Conservation (phyloP, 1,140 invertebrate genomes). For the Drosophila gunungcola region DNA sequence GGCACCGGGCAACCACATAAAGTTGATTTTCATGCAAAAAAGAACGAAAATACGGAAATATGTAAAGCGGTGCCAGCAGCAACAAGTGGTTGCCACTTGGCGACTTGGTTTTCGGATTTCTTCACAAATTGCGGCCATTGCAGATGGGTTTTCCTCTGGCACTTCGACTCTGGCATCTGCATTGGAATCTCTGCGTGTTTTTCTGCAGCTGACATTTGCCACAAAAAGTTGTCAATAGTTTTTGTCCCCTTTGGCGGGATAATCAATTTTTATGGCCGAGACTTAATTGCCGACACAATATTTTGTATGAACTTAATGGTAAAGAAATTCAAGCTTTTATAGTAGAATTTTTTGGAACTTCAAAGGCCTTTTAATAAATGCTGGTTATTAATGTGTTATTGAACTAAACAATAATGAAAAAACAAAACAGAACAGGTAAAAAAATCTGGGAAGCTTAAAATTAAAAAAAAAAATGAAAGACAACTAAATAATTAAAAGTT, state of each 20-base stretch:
- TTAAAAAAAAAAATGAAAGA: too few relatives aligned
- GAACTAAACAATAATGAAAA: too few relatives aligned
- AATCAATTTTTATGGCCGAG: conserved; percentile 36
- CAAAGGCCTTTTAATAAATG: too few relatives aligned
- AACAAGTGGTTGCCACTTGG: conserved; percentile 36
- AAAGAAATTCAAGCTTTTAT: neutral
- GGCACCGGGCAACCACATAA: conserved; percentile 12
- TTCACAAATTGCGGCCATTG: conserved; percentile 54
- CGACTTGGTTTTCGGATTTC: conserved; percentile 39
- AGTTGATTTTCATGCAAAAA: conserved; percentile 45
- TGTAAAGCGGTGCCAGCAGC: conserved; percentile 22
- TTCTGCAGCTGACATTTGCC: conserved; percentile 17
- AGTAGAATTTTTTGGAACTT: neutral
- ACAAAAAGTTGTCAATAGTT: conserved; percentile 43
- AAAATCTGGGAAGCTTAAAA: too few relatives aligned
- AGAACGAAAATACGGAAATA: conserved; percentile 15
- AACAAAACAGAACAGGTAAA: too few relatives aligned
- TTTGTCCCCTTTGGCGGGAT: conserved; percentile 9
- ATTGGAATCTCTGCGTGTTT: neutral
- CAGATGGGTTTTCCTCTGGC: conserved; percentile 35
- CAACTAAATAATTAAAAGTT: too few relatives aligned
- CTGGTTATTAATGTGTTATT: too few relatives aligned
- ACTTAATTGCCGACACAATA: conserved; percentile 28
- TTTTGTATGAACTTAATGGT: conserved; percentile 3
- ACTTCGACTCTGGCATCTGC: conserved; percentile 2